Evolutionary conservation across 2,888 invertebrate genomes (phyloP).

Genomic region (Zonitis immaculata): DNA sequence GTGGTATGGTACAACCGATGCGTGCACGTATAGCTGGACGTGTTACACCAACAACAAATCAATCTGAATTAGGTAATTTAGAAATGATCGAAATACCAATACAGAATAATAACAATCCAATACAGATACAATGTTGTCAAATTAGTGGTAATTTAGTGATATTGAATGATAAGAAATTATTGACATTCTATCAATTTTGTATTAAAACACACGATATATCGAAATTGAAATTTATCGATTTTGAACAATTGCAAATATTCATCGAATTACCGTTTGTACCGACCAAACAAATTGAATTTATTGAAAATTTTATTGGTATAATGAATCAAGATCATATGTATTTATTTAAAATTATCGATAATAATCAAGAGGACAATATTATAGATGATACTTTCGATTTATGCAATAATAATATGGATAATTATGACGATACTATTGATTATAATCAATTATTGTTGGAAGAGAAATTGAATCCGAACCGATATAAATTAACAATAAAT

Average conservation of each 20-base stretch:
- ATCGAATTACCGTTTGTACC: slow-evolving; percentile 61
- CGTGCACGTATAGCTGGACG: slow-evolving; percentile 68
- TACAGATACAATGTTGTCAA: slow-evolving; percentile 58
- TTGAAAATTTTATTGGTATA: slow-evolving; percentile 65
- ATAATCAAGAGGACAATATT: slow-evolving; percentile 19
- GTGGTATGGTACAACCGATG: slow-evolving; percentile 54
- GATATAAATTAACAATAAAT: slow-evolving; percentile 44
- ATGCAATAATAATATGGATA: too few relatives aligned
- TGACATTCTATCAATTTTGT: slow-evolving; percentile 57
- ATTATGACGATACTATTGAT: slow-evolving; percentile 37
- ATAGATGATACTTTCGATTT: slow-evolving; percentile 17
- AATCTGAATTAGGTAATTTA: slow-evolving; percentile 56
- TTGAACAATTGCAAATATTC: slow-evolving; percentile 61
- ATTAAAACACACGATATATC: slow-evolving; percentile 64
- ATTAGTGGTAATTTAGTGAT: slow-evolving; percentile 49
- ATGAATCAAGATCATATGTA: slow-evolving; percentile 59
- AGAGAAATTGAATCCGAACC: slow-evolving; percentile 34
- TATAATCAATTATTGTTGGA: slow-evolving; percentile 40
- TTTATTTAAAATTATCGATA: slow-evolving; percentile 53
- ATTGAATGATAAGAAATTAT: slow-evolving; percentile 41
- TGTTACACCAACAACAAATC: slow-evolving; percentile 65
- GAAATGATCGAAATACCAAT: slow-evolving; percentile 73
- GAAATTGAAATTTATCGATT: slow-evolving; percentile 64
- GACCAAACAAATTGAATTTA: slow-evolving; percentile 56
- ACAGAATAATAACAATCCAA: slow-evolving; percentile 53